Evolutionary conservation across 2,113 vertebrate species (phyloP).

Genomic region (Ptyas mucosa): DNA sequence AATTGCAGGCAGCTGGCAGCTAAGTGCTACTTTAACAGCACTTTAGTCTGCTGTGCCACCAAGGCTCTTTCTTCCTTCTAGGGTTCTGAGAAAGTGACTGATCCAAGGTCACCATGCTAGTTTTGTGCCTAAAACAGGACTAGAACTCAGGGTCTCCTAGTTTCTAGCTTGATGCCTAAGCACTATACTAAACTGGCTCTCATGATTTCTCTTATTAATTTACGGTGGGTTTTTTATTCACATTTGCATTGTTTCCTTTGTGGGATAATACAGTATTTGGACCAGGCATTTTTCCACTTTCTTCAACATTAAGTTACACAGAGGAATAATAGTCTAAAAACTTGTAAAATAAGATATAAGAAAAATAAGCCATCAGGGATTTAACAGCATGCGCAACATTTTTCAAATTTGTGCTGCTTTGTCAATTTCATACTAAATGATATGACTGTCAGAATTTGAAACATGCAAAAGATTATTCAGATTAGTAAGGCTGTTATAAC

Average conservation of each 20-base stretch:
- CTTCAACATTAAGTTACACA: neutral
- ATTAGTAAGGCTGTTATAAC: neutral
- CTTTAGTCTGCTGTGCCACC: no score
- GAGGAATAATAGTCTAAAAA: neutral
- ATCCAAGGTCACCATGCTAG: neutral
- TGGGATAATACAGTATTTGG: neutral
- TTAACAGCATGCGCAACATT: neutral
- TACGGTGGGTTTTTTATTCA: neutral
- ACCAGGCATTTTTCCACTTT: neutral
- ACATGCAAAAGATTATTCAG: neutral
- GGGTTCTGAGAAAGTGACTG: neutral
- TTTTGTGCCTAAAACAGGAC: neutral
- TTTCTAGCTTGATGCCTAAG: neutral
- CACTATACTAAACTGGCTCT: neutral
- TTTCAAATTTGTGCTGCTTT: neutral
- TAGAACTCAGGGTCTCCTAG: neutral
- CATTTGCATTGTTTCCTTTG: neutral
- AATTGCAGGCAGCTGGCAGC: no score
- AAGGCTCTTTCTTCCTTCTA: neutral
- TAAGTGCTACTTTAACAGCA: no score
- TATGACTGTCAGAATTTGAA: slow-evolving; percentile 3
- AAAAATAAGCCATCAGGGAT: neutral
- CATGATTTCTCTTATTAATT: neutral
- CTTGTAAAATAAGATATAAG: neutral
- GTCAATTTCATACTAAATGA: neutral